Percentiles rank a stretch among this genome's conserved stretches.
phyloP scores from a whole-genome alignment of 2,113 vertebrate species.

The Hiodon alosoides region DNA sequence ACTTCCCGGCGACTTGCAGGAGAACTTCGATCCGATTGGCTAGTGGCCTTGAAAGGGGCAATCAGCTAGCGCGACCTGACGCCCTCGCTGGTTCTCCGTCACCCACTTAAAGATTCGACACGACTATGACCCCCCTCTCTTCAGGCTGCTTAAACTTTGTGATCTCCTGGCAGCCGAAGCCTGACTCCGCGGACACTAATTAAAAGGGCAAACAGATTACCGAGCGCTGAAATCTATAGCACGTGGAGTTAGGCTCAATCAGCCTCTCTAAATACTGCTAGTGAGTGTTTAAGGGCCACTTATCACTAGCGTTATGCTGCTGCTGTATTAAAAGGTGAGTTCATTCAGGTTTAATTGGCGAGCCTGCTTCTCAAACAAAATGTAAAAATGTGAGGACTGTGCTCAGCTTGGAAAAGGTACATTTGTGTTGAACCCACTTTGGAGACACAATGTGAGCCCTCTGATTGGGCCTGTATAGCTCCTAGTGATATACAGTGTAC shows the following conservation, averaged over 20 bases:
- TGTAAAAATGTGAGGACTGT: not conserved
- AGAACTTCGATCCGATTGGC: too few relatives aligned
- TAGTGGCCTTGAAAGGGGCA: too few relatives aligned
- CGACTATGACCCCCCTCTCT: not conserved
- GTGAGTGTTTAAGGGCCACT: conserved; percentile 32
- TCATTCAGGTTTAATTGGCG: not conserved
- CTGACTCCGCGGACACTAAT: conserved; percentile 27
- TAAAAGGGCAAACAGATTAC: conserved; percentile 35
- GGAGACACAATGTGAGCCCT: not conserved
- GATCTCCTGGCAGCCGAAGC: conserved; percentile 21
- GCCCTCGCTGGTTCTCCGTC: too few relatives aligned
- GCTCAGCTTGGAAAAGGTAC: not conserved
- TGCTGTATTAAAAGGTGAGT: conserved; percentile 28
- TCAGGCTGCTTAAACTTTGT: conserved; percentile 5
- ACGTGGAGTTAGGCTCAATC: conserved; percentile 36
- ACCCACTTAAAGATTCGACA: too few relatives aligned
- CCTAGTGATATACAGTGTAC: too few relatives aligned
- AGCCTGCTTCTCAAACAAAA: not conserved
- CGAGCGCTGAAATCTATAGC: conserved; percentile 35
- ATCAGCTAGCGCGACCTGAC: too few relatives aligned
- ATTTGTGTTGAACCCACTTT: not conserved
- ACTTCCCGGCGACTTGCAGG: too few relatives aligned
- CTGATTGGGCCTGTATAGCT: too few relatives aligned
- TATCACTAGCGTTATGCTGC: conserved; percentile 22
- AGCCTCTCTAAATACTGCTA: conserved; percentile 35